Base-by-base conservation (phyloP, 2,113 vertebrate species). In the Lipophrys pholis region DNA sequence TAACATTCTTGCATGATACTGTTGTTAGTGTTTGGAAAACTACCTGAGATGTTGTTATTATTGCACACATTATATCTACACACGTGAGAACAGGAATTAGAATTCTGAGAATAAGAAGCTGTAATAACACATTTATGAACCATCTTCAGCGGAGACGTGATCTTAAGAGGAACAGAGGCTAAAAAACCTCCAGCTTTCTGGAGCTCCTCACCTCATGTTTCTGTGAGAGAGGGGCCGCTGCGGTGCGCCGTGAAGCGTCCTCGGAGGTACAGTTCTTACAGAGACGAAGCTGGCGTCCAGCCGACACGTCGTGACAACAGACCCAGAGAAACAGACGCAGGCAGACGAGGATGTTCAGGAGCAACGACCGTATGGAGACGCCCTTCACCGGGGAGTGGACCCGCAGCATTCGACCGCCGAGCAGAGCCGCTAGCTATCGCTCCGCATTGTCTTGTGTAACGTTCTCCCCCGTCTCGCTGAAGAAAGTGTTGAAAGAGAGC, bases 321-420 rank as follows among this genome's bases (percentile, higher is more conserved):
- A 15, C 38, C 55, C 9, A n/a, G n/a, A 64, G 50, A 62, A 57
- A 69, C 74, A 72, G 1, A 17, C 21, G 21, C 21, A 51, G 21
- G 4, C 21, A 2, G 21, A 69, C 57, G n/a, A 60, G 76, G 17
- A 90, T 21, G 46, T 14, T 49, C 1, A 85, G 8, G 11, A 91
- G n/a, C 51, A 90, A 55, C 12, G 16, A 75, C 69, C 69, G 76
- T 70, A 81, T 42, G 1, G 78, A 52, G 14, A 85, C 38, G n/a
- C 43, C 62, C 42, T 61, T 54, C 62, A 53, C 69, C 69, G 41
- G 30, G 4, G 52, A 62, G 50, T 71, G 61, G 57, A 42, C 65
- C 78, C 52, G 82, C 83, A 75, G 81, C 87, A 92, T 93, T 78
- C 51, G 87, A 80, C 74, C 85, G 38, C 60, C 35, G 5, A 45